Percentiles rank a stretch among this genome's conserved stretches.
Evolutionary conservation across 2,113 vertebrate genomes (phyloP).

Genomic region (Seriola rivoliana): DNA sequence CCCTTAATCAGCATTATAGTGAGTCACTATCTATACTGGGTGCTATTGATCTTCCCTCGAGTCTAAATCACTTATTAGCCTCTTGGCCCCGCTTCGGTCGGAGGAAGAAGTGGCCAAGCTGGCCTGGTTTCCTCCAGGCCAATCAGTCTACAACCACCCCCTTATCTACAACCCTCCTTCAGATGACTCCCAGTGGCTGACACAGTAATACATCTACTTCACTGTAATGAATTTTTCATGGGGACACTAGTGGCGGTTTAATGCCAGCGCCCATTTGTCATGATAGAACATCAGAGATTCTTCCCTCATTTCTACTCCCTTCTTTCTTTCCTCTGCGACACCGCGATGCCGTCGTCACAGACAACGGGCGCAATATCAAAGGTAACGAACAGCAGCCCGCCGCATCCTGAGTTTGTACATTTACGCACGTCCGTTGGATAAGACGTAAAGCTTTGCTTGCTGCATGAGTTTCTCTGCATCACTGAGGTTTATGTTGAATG

Average conservation of each 20-base stretch:
- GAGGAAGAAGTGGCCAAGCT: slow-evolving; percentile 35
- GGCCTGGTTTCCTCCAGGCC: slow-evolving; percentile 38
- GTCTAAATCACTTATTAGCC: slow-evolving; percentile 55
- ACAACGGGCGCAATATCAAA: slow-evolving; percentile 96
- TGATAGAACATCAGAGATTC: slow-evolving; percentile 40
- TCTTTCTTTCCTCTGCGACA: slow-evolving; percentile 79
- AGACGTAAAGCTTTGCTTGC: slow-evolving; percentile 49
- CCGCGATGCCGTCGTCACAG: slow-evolving; percentile 84
- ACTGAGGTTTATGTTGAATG: slow-evolving; percentile 52
- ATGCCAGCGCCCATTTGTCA: slow-evolving; percentile 65
- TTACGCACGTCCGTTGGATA: slow-evolving; percentile 9
- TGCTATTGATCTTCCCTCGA: slow-evolving; percentile 53
- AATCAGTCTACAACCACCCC: slow-evolving; percentile 27
- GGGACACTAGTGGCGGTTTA: slow-evolving; percentile 21
- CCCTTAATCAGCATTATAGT: slow-evolving; percentile 38
- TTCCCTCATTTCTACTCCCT: slow-evolving; percentile 46
- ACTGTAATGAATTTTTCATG: slow-evolving; percentile 67
- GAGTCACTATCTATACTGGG: slow-evolving; percentile 35
- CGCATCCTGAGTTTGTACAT: slow-evolving; percentile 82
- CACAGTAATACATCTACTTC: slow-evolving; percentile 64
- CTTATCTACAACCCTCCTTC: slow-evolving; percentile 50
- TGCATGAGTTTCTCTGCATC: slow-evolving; percentile 62
- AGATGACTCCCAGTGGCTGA: slow-evolving; percentile 53
- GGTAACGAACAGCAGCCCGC: slow-evolving; percentile 87
- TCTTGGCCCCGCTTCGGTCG: slow-evolving; percentile 57